Base-by-base conservation (phyloP, 2,888 invertebrate species). In the Erebia aethiops region DNA sequence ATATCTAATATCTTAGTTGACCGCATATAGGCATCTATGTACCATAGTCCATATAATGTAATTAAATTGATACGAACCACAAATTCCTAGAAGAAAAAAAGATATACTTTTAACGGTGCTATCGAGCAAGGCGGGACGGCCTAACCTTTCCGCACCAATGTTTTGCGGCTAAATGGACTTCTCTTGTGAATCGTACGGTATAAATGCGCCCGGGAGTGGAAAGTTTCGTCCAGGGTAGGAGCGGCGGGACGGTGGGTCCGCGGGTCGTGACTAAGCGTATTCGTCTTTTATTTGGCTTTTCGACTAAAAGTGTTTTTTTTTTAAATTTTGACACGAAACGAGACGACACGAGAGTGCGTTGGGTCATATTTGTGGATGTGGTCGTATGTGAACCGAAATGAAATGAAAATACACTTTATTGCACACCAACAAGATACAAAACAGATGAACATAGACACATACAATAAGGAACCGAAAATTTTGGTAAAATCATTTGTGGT, bases 151-250 rank as follows among this genome's bases (percentile, higher is more conserved):
- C 74, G 79, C 80, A 83, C 14, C 58, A 13, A 82, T 87, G 90
- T 77, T 90, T 91, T 90, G 87, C 81, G 79, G 78, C 80, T 78
- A 91, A 90, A 90, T 90, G 86, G 90, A 89, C 85, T 90, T 89
- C 86, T 80, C 87, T 88, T 87, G 89, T 89, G 88, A 82, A 82
- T 75, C 14, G 83, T 84, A 84, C 85, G 66, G 84, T 84, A 84
- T 85, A 88, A 87, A 85, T 82, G 84, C 82, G 84, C 82, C 82
- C 82, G 66, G 83, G 83, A 89, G 88, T 88, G 87, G 84, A 84
- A 87, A 90, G 84, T 82, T 84, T 85, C 88, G 89, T 89, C 77
- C 76, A 71, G 77, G 77, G 85, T 85, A 87, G 85, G 79, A 74
- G 75, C 71, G 52, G 52, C 54, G 78, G 75, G 58, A 78, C 77